These are phyloP conservation scores for Anguilla pacifica DNA, from an alignment of 2,797 vertebrate genomes.

Conservation along the genomic window DNA sequence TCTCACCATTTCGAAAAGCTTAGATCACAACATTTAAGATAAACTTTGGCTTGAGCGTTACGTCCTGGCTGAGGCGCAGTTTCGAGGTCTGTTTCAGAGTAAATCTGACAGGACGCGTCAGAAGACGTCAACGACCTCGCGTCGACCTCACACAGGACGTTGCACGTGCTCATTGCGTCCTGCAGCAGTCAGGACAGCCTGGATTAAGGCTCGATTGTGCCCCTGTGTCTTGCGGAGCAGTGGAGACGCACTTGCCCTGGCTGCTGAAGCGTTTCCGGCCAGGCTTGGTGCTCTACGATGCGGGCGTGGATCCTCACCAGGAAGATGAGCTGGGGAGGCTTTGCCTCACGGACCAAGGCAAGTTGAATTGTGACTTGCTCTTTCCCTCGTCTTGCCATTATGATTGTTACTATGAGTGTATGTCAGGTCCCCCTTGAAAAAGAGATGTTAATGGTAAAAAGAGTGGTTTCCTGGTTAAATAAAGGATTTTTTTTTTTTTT, in stretches of 20 bases:
- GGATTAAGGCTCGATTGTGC: constrained; percentile 3
- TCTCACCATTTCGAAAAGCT: not conserved
- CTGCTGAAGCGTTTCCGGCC: constrained; percentile 61
- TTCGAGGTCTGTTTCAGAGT: not conserved
- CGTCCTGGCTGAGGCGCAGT: not conserved
- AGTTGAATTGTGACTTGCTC: not conserved
- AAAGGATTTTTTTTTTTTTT: too few relatives aligned
- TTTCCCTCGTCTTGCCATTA: too few relatives aligned
- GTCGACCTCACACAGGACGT: not conserved
- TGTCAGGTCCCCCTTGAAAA: too few relatives aligned
- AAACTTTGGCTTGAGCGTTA: not conserved
- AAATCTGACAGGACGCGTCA: not conserved
- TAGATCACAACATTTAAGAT: not conserved
- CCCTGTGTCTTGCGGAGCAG: constrained; percentile 35
- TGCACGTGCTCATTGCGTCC: not conserved
- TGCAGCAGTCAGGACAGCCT: not conserved
- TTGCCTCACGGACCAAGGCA: constrained; percentile 61
- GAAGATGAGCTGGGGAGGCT: constrained; percentile 67
- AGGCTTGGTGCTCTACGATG: constrained; percentile 66
- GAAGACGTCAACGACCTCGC: not conserved
- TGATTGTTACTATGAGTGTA: too few relatives aligned
- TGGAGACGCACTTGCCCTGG: constrained; percentile 61
- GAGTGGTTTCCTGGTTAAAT: too few relatives aligned
- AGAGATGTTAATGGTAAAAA: too few relatives aligned
- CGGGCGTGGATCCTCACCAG: constrained; percentile 66